A percentile compares a stretch with the other conserved stretches of the same genome.
Conservation (phyloP, 1,140 invertebrate genomes). For the Carcinoscorpius rotundicauda region DNA sequence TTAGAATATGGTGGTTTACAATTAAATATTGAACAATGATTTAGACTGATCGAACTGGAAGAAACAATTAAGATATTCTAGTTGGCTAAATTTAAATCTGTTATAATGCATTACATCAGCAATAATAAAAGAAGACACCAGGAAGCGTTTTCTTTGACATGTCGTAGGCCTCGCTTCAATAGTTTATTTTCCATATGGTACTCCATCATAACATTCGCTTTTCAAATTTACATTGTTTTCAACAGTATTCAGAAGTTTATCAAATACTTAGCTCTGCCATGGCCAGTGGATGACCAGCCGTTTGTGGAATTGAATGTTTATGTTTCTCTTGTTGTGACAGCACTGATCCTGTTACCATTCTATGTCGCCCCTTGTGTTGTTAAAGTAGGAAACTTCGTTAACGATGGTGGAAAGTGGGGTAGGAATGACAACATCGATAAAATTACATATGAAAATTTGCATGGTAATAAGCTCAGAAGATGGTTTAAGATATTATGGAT, state of each 20-base stretch:
- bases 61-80: no score
- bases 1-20: no score
- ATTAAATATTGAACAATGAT: no score
- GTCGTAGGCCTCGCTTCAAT: constrained; percentile 52
- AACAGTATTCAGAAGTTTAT: constrained; percentile 46
- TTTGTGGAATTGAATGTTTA: constrained; percentile 30
- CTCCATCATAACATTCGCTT: constrained; percentile 50
- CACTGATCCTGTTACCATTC: constrained; percentile 57
- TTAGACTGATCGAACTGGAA: no score
- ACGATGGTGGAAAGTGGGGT: constrained; percentile 64
- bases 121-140: no score
- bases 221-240: constrained; percentile 42
- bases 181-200: constrained; percentile 77
- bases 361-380: constrained; percentile 55
- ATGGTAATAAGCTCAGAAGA: neutral
- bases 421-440: constrained; percentile 13
- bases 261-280: constrained; percentile 48
- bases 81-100: no score
- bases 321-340: constrained; percentile 20
- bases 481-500: constrained; percentile 42
- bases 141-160: constrained; percentile 15
- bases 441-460: constrained; percentile 3
- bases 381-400: constrained; percentile 67
- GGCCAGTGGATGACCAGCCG: constrained; percentile 45
- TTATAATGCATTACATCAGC: no score